These are phyloP conservation scores for Agrotis ipsilon DNA, from an alignment of 2,888 invertebrate genomes.

Conservation along the genomic window DNA sequence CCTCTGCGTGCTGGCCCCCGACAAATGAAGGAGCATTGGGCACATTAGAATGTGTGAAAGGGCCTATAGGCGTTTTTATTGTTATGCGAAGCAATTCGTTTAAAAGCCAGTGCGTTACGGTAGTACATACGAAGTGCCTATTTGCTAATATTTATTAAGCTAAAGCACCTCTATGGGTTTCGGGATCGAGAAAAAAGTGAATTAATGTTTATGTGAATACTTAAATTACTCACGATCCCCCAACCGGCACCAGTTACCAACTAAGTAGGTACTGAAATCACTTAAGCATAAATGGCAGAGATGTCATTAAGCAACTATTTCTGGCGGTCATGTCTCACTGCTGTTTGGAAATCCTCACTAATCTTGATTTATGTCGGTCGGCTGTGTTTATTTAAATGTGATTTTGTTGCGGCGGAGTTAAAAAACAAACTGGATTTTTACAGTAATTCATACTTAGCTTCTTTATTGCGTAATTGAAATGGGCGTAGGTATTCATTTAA, in stretches of 20 bases:
- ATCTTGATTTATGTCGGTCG: slow-evolving; percentile 75
- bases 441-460: slow-evolving; percentile 60
- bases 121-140: slow-evolving; percentile 88
- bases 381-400: slow-evolving; percentile 69
- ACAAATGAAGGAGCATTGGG: slow-evolving; percentile 90
- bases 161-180: slow-evolving; percentile 75
- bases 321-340: slow-evolving; percentile 68
- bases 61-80: slow-evolving; percentile 89
- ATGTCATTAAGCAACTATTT: slow-evolving; percentile 72
- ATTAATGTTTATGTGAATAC: slow-evolving; percentile 75
- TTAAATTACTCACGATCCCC: slow-evolving; percentile 62
- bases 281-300: slow-evolving; percentile 60
- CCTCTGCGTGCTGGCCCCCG: slow-evolving; percentile 89
- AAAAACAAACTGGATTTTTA: slow-evolving; percentile 54
- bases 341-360: slow-evolving; percentile 75
- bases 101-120: slow-evolving; percentile 89
- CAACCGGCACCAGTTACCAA: slow-evolving; percentile 51
- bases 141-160: slow-evolving; percentile 88
- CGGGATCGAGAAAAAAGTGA: slow-evolving; percentile 76
- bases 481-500: slow-evolving; percentile 80
- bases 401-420: slow-evolving; percentile 58
- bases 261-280: slow-evolving; percentile 50
- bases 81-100: slow-evolving; percentile 90
- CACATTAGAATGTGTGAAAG: slow-evolving; percentile 90
- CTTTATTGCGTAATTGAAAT: slow-evolving; percentile 78